phyloP scores from a whole-genome alignment of 2,113 vertebrate species.

The Toxotes jaculatrix region DNA sequence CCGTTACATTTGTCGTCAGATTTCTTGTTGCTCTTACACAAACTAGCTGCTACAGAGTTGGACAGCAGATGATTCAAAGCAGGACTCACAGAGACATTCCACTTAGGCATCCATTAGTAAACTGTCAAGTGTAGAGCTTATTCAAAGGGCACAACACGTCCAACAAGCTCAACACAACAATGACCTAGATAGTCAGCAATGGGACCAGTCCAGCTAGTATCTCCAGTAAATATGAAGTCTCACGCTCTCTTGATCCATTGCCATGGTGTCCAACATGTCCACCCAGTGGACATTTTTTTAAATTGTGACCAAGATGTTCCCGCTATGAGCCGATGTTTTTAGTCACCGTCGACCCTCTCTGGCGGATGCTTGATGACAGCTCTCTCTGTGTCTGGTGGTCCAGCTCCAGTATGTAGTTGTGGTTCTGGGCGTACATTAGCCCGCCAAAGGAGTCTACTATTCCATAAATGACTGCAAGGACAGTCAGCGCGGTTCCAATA shows the following conservation, averaged over 20 bases:
- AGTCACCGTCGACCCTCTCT: not conserved
- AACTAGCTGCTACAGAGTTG: not conserved
- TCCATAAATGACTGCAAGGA: conserved; percentile 49
- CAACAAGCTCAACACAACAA: not conserved
- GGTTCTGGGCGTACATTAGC: conserved; percentile 64
- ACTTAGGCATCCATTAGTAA: not conserved
- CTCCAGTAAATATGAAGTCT: not conserved
- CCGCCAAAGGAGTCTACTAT: conserved; percentile 69
- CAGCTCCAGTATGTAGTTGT: conserved; percentile 10
- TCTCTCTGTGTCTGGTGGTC: not conserved
- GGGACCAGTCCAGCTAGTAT: not conserved
- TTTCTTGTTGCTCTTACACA: not conserved
- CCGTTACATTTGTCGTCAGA: not conserved
- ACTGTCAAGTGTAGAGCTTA: not conserved
- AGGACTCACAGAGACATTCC: not conserved
- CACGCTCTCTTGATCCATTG: not conserved
- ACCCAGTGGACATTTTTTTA: not conserved
- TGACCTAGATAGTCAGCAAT: not conserved
- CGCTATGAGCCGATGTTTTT: conserved; percentile 37
- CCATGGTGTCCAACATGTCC: not conserved
- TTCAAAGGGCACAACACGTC: not conserved
- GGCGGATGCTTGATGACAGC: not conserved
- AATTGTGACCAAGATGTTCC: not conserved
- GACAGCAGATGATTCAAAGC: not conserved
- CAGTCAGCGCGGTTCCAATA: conserved; percentile 53